phyloP scores from a whole-genome alignment of 2,797 vertebrate genomes.

The Borostomias antarcticus region DNA sequence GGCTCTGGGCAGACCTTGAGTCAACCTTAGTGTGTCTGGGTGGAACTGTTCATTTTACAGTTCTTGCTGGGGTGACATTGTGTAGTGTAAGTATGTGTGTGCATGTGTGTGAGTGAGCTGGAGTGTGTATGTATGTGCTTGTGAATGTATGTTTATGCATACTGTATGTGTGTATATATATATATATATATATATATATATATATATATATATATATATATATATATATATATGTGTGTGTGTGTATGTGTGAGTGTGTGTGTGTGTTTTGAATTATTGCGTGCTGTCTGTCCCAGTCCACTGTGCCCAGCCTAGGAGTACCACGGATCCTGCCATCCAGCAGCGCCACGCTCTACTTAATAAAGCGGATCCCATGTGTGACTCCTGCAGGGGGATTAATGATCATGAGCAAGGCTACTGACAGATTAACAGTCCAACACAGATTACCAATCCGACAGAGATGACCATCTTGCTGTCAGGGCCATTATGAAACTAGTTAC shows the following conservation, averaged over 20 bases:
- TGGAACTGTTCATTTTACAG: neutral
- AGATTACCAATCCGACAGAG: no score
- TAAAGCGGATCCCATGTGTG: no score
- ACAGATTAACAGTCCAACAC: no score
- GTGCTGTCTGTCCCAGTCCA: no score
- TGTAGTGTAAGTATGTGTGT: slow-evolving; percentile 8
- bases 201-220: neutral
- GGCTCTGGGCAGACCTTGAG: neutral
- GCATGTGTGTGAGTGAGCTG: neutral
- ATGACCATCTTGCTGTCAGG: no score
- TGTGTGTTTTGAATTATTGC: no score
- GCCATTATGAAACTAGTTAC: no score
- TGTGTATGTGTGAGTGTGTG: neutral
- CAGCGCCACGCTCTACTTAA: no score
- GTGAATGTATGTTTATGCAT: neutral
- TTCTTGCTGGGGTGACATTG: neutral
- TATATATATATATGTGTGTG: neutral
- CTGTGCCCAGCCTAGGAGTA: no score
- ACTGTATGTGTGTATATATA: neutral
- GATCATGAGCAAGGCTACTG: no score
- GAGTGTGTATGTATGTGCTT: neutral
- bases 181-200: neutral
- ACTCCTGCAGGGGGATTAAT: no score
- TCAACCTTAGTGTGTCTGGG: neutral
- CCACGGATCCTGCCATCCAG: no score